Base-by-base conservation (phyloP, 2,113 vertebrate genomes). In the Podiceps cristatus region DNA sequence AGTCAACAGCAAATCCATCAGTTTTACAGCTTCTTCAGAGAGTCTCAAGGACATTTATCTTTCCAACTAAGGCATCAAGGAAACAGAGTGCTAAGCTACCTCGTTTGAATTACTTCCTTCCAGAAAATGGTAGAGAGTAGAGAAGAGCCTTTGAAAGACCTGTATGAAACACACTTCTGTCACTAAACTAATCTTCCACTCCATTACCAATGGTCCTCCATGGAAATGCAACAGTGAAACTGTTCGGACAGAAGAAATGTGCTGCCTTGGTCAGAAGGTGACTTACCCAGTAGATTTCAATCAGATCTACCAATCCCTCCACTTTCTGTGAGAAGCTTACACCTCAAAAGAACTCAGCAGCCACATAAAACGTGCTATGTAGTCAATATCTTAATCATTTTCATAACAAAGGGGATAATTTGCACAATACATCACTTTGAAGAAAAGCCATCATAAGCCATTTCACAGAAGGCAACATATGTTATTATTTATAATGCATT, bases 401-500 rank as follows among this genome's bases (percentile, higher is more conserved):
- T 93, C 53, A 29, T 53, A 88, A 88, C 28, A 35, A 95, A 95
- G 49, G 52, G 52, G 91, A 58, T 78, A 55, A 88, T 64, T 83
- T 91, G 47, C 45, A 79, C 68, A 76, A 76, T 59, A 23, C 52
- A 92, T 76, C 64, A 85, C 77, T 96, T 83, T 94, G 58, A 95
- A 94, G 72, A 81, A 94, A 87, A 53, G 47, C 84, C 64, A 90
- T 94, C 90, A 83, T 44, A 91, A 95, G 55, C 52, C 75, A 91
- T 91, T 98, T 97, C 60, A 79, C 66, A 77, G 63, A 96, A 96
- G 92, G 63, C 40, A 88, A 94, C 52, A 78, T 94, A 84, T 77
- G 88, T 69, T 96, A 84, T 83, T 97, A 97, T 96, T 97, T 96
- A 95, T 90, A 93, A 55, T 84, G 67, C 31, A 87, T 87, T 92